Percentiles rank a stretch among this genome's conserved stretches.
These are phyloP conservation scores for Psittacula derbiana DNA, from an alignment of 2,797 vertebrate species.

Conservation along the genomic window DNA sequence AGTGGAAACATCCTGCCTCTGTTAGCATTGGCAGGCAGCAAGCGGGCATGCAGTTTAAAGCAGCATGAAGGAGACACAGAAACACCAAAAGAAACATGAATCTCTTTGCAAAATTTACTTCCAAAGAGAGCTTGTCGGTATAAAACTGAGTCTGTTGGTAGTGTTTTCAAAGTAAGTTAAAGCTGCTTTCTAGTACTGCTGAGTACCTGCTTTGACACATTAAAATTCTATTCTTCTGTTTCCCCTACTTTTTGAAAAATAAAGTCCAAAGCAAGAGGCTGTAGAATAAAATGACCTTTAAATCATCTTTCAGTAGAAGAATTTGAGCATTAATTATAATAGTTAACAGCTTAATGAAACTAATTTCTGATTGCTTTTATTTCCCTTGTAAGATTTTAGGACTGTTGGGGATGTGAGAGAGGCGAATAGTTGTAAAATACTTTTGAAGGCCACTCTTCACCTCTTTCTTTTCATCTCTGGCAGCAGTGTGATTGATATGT, in stretches of 20 bases:
- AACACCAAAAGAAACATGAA: neutral
- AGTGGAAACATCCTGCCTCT: neutral
- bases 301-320: neutral
- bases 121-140: neutral
- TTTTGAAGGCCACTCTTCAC: neutral
- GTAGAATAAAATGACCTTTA: neutral
- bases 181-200: neutral
- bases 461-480: neutral
- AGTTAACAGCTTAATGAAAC: neutral
- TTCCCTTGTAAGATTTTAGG: neutral
- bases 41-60: neutral
- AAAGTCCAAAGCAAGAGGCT: neutral
- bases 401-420: neutral
- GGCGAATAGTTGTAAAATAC: neutral
- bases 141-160: neutral
- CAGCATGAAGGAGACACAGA: neutral
- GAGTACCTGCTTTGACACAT: neutral
- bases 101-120: neutral
- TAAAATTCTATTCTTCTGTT: neutral
- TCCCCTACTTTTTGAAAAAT: neutral
- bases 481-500: neutral
- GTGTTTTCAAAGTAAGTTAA: neutral
- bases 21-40: neutral
- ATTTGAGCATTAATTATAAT: neutral
- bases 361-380: neutral